These are phyloP conservation scores for Candidula unifasciata DNA, from an alignment of 2,888 invertebrate genomes.

Conservation along the genomic window DNA sequence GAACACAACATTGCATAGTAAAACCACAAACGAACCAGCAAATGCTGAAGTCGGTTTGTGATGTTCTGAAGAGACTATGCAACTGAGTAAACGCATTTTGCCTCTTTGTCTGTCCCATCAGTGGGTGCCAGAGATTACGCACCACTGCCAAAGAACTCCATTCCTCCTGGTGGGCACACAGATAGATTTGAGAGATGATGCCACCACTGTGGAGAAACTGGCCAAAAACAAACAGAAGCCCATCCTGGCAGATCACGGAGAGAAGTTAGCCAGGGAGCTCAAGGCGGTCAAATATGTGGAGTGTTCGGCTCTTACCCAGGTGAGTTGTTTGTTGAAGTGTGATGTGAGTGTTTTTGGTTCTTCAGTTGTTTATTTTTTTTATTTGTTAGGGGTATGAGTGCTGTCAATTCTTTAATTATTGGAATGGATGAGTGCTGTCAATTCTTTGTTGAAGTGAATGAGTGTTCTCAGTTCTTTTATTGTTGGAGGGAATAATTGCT, in stretches of 20 bases:
- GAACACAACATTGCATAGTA: too few relatives aligned
- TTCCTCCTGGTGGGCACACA: slow-evolving; percentile 97
- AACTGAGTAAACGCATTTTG: too few relatives aligned
- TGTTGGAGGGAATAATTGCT: too few relatives aligned
- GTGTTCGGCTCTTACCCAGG: slow-evolving; percentile 98
- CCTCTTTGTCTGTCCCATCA: slow-evolving; percentile 74
- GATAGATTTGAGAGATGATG: slow-evolving; percentile 98
- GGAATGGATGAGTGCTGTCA: too few relatives aligned
- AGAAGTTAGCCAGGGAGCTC: slow-evolving; percentile 97
- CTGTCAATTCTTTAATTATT: too few relatives aligned
- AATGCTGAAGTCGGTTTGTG: not conserved
- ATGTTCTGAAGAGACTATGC: too few relatives aligned
- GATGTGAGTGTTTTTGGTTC: not conserved
- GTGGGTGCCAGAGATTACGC: slow-evolving; percentile 99
- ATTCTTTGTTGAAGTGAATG: too few relatives aligned
- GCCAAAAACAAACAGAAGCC: slow-evolving; percentile 99
- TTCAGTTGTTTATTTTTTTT: not conserved
- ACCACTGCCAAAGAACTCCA: slow-evolving; percentile 99
- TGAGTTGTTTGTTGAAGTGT: slow-evolving; percentile 63
- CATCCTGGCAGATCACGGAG: slow-evolving; percentile 95
- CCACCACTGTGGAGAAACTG: slow-evolving; percentile 87
- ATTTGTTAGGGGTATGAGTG: too few relatives aligned
- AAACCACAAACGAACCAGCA: too few relatives aligned
- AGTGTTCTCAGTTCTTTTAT: too few relatives aligned
- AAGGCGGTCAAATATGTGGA: slow-evolving; percentile 99